phyloP scores from a whole-genome alignment of 2,113 vertebrate genomes.

The Sus scrofa region DNA sequence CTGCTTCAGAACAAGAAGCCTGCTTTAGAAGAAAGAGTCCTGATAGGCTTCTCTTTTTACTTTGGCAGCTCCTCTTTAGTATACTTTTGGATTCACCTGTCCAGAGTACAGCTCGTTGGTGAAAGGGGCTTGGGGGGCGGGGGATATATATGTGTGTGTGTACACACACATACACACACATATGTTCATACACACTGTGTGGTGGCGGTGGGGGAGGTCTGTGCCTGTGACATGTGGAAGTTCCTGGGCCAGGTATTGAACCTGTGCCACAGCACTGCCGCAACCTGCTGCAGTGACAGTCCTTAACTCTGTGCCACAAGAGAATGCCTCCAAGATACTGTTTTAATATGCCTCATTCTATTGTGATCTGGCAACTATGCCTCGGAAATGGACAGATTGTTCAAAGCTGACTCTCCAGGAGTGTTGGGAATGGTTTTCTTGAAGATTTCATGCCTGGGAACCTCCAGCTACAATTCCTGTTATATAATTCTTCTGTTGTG shows the following conservation, averaged over 20 bases:
- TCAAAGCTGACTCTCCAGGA: constrained; percentile 7
- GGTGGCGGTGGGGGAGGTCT: no score
- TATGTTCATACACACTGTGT: no score
- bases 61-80: not conserved
- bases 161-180: no score
- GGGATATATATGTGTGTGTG: no score
- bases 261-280: no score
- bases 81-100: not conserved
- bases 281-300: no score
- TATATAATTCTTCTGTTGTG: not conserved
- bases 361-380: not conserved
- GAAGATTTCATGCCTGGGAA: not conserved
- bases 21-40: not conserved
- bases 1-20: not conserved
- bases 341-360: not conserved
- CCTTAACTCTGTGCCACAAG: no score
- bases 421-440: constrained; percentile 28
- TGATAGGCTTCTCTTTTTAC: not conserved
- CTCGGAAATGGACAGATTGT: not conserved
- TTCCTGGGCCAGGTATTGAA: no score
- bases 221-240: no score
- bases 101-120: not conserved
- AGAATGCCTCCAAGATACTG: no score
- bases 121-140: not conserved
- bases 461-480: not conserved